Evolutionary conservation across 1,140 invertebrate genomes (phyloP), one percentile per base, ranked within the genome.

Genomic region (Drosophila sturtevanti): DNA sequence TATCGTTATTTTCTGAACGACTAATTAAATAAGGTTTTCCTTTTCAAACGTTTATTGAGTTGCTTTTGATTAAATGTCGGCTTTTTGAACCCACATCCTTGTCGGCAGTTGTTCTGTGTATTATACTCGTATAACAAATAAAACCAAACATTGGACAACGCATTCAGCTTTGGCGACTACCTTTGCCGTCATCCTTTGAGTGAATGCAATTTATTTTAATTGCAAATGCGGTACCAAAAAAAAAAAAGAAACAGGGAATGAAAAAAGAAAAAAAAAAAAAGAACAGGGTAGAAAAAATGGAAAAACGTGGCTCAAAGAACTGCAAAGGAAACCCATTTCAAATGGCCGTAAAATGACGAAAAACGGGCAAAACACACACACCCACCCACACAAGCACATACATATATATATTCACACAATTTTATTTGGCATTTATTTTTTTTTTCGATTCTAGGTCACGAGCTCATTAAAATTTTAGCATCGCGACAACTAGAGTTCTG

Each of bases 191-290:
- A 60, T 67, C 61, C 72, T 77, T 85, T 80, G 68, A 68, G 55
- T 12, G 27, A 85, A 56, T 68, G 69, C 72, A 80, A 77, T 85
- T 80, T 69, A 84, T 85, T 84, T 84, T 85, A 84, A 85, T 84
- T 84, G 77, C 76, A 44, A 44, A 68, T 44, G 34, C 71, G 70
- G 38, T 37, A 31, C 27, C 3, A 31, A 31, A 31, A 31, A 31
- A 31, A 6, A 6, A n/a, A n/a, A n/a, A n/a, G n/a, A n/a, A n/a
- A n/a, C n/a, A n/a, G n/a, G n/a, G n/a, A n/a, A n/a, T n/a, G n/a
- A n/a, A n/a, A n/a, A n/a, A 1, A 24, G 1, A 4, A 24, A 2
- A 6, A 31, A 31, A 31, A 31, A 31, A 2, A 24, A 4, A 24
- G 22, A 24, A 24, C 22, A 4, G 51, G 41, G 59, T 21, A 48